Conservation (phyloP, 2,888 invertebrate species). For the Trachelus iudaicus region DNA sequence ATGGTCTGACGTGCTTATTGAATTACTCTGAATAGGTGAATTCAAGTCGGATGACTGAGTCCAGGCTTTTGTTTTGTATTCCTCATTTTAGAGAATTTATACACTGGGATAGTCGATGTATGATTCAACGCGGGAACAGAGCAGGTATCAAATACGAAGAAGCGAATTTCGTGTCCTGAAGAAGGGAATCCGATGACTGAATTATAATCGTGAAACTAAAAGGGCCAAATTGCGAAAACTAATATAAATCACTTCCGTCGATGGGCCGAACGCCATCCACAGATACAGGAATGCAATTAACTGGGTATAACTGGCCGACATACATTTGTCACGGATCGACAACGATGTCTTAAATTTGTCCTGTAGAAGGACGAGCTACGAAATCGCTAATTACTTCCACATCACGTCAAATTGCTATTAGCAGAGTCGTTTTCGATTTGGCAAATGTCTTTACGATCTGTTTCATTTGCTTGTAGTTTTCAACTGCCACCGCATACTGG, state of each 20-base stretch:
- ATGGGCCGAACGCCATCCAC: neutral
- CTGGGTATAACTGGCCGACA: neutral
- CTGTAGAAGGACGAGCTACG: neutral
- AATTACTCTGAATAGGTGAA: neutral
- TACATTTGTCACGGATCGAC: neutral
- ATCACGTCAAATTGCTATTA: neutral
- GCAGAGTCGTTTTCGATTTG: neutral
- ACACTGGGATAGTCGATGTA: neutral
- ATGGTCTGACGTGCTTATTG: neutral
- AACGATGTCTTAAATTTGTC: neutral
- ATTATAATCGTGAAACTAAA: neutral
- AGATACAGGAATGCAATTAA: neutral
- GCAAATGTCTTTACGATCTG: neutral
- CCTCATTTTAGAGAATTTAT: neutral
- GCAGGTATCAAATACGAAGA: neutral
- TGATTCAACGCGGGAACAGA: neutral
- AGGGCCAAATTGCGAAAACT: neutral
- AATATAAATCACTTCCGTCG: neutral
- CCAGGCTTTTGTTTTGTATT: neutral
- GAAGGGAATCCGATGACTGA: neutral
- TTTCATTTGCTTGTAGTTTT: neutral
- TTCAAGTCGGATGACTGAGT: neutral
- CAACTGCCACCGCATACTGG: neutral
- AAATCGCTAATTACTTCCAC: neutral
- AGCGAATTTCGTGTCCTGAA: neutral